These are phyloP conservation scores for Saturnia pavonia DNA, from an alignment of 2,888 invertebrate genomes.

Conservation along the genomic window DNA sequence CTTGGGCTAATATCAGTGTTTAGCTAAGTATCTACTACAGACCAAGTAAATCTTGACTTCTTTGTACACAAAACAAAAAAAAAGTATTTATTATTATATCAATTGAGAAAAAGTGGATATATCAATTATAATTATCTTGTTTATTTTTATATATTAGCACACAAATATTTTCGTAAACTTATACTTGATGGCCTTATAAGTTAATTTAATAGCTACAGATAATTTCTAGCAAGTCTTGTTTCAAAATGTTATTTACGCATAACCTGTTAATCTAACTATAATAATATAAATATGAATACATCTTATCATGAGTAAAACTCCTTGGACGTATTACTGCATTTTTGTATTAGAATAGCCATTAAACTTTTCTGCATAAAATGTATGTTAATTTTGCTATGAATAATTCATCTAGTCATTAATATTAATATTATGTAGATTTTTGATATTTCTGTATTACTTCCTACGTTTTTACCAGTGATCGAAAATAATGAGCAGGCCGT, in stretches of 20 bases:
- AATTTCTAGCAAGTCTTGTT: not conserved
- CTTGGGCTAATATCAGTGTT: not conserved
- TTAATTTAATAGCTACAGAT: not conserved
- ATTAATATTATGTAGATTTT: conserved; percentile 21
- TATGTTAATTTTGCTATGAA: conserved; percentile 30
- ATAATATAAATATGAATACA: not conserved
- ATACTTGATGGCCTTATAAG: not conserved
- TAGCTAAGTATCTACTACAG: not conserved
- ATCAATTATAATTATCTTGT: not conserved
- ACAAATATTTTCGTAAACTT: not conserved
- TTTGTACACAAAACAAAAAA: not conserved
- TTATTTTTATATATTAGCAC: not conserved
- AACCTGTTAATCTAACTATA: not conserved
- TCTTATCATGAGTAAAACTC: not conserved
- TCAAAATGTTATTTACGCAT: not conserved
- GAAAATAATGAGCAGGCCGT: not conserved
- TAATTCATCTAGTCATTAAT: conserved; percentile 36
- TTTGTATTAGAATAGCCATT: not conserved
- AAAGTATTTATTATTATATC: not conserved
- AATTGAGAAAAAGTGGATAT: not conserved
- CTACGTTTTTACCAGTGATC: not conserved
- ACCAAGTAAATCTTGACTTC: not conserved
- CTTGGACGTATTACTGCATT: not conserved
- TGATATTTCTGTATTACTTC: conserved; percentile 18
- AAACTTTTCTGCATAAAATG: conserved; percentile 39